Conservation (phyloP, 2,797 vertebrate species). For the Trichosurus vulpecula region DNA sequence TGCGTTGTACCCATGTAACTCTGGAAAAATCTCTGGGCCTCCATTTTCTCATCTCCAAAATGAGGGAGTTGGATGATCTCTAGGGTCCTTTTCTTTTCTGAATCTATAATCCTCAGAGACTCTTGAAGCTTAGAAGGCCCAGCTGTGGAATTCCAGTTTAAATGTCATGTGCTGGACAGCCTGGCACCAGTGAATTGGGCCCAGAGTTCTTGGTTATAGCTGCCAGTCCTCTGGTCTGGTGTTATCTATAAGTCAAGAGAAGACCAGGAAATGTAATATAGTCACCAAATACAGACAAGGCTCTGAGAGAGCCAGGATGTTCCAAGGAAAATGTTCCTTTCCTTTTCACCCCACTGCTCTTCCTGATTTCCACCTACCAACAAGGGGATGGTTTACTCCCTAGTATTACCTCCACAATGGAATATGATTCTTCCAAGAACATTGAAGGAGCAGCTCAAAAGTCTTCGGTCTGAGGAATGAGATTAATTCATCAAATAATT, state of each 20-base stretch:
- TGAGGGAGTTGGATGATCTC: too few relatives aligned
- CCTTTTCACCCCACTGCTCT: background rate
- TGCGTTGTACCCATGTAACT: too few relatives aligned
- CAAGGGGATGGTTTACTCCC: background rate
- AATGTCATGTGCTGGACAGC: slow-evolving; percentile 59
- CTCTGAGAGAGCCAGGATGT: slow-evolving; percentile 8
- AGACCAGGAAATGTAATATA: slow-evolving; percentile 47
- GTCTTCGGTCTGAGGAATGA: background rate
- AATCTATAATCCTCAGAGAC: background rate
- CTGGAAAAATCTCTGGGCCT: too few relatives aligned
- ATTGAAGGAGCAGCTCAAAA: background rate
- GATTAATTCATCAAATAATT: background rate
- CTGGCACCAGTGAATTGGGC: slow-evolving; percentile 32
- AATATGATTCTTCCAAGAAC: too few relatives aligned
- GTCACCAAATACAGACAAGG: slow-evolving; percentile 34
- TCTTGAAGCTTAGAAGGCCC: background rate
- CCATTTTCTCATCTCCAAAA: too few relatives aligned
- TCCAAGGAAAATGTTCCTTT: background rate
- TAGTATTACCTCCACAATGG: background rate
- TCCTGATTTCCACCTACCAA: background rate
- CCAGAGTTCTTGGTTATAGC: slow-evolving; percentile 5
- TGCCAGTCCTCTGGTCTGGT: slow-evolving; percentile 43
- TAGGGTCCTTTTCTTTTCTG: too few relatives aligned
- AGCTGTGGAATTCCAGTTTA: slow-evolving; percentile 35
- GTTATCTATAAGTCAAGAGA: slow-evolving; percentile 52